Base-by-base conservation (phyloP, 2,113 vertebrate genomes). In the Catharus fuscescens region DNA sequence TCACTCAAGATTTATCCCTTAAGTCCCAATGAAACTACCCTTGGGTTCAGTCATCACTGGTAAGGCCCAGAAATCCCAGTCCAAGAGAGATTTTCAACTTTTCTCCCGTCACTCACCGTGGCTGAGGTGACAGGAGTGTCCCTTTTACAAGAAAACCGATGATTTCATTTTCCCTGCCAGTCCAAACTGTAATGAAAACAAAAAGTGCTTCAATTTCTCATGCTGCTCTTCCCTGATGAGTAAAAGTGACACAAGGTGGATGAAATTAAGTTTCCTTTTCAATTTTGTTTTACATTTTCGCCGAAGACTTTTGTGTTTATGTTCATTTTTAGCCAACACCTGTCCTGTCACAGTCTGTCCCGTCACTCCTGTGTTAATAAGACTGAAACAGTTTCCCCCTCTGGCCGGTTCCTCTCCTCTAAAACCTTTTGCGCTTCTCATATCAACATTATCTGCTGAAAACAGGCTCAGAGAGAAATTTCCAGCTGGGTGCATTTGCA, bases 1-100 rank as follows among this genome's bases (percentile, higher is more conserved):
- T 93, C 86, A 88, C 44, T 94, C 92, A 92, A 66, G 86, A 83
- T 86, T 94, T 94, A 60, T 90, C 72, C 71, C 21, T 86, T 94
- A 92, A 92, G 83, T 74, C 95, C 86, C 95, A 61, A 7, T 38
- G 92, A 96, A 96, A 95, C 85, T 95, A 94, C 81, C 88, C 76
- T 86, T 3, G 0, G 6, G 82, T 83, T 94, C 83, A 90, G 47
- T 74, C 25, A 0, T 88, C 67, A 36, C 62, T 90, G 76, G 88
- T 70, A 64, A 94, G 92, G 26, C 50, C 87, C 71, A 88, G 85
- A 88, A 92, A 95, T 90, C 93, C 81, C 56, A 83, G 40, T 86
- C 56, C 67, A 78, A 82, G 59, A 78, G 93, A 83, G 81, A 89
- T 59, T 93, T 97, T 67, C 24, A 82, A 77, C 81, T 90, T 91